Evolutionary conservation across 1,140 invertebrate species (phyloP), one percentile per base, ranked within the genome.

Genomic region (Apis cerana): DNA sequence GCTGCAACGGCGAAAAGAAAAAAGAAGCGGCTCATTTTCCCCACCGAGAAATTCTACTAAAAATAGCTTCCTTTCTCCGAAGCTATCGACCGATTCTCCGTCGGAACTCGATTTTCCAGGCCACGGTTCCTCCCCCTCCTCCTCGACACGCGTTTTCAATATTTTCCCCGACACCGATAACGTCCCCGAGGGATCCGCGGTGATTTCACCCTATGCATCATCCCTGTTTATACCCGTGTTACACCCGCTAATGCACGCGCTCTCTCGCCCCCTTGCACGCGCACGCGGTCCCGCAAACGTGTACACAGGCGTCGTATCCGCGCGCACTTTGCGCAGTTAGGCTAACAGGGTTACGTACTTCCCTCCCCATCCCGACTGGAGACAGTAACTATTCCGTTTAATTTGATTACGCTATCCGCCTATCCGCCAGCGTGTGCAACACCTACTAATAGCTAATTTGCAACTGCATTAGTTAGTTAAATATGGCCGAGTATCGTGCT

Each of bases 391-490:
- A 89, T 91, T 91, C 87, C 76, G 84, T 89, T 82, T 91, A 90
- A 92, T 91, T 92, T 84, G 82, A 93, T 92, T 90, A 88, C 72
- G 67, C n/a, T 75, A 70, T 8, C n/a, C 80, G 72, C 87, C 86
- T 86, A 87, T 84, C 87, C 81, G 79, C 86, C 83, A 75, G 80
- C 80, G 69, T 84, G 81, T 84, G 80, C 85, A 90, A 90, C 83
- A 88, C 87, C 85, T 88, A 85, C 89, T 91, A 91, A 92, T 92
- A 90, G 88, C 86, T 90, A 90, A 92, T 92, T 92, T 87, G 86
- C 88, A 90, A 89, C 85, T 91, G 86, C 84, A 89, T 90, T 90
- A 89, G 76, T 88, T 84, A 82, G 83, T 92, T 91, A 89, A 91
- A 91, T 91, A 90, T 89, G 77, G 80, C 79, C 69, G 75, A 54